phyloP scores from a whole-genome alignment of 53 echinoderm and acorn worm genomes.

The Paracentrotus lividus region DNA sequence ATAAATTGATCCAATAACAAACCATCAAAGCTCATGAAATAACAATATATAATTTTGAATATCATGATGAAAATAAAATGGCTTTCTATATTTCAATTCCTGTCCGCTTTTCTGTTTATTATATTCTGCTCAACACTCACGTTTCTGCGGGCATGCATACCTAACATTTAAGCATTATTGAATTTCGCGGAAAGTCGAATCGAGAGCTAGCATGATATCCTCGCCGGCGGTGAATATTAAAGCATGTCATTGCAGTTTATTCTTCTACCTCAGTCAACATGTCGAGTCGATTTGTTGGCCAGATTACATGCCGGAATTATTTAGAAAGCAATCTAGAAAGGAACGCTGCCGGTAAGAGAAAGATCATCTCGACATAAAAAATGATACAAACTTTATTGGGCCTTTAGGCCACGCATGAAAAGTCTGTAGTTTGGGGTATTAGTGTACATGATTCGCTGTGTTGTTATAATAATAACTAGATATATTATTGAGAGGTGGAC shows the following conservation, averaged over 20 bases:
- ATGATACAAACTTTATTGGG: conserved; percentile 37
- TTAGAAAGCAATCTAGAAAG: conserved; percentile 19
- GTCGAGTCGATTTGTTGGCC: neutral
- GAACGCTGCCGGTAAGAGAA: neutral
- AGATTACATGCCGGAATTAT: conserved; percentile 10
- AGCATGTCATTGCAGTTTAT: neutral
- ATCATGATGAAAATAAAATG: neutral
- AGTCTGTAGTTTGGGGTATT: conserved; percentile 8
- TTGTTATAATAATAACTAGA: neutral
- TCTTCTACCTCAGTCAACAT: conserved; percentile 31
- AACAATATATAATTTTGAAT: neutral
- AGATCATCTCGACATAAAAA: conserved; percentile 39
- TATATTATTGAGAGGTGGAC: neutral
- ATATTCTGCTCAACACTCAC: neutral
- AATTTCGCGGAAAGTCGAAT: neutral
- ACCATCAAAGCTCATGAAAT: neutral
- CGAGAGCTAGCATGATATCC: neutral
- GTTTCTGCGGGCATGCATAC: conserved; percentile 26
- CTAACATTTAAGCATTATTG: neutral
- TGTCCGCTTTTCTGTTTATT: neutral
- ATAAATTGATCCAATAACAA: neutral
- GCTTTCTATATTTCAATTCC: neutral
- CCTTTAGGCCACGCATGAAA: neutral
- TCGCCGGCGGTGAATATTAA: conserved; percentile 33
- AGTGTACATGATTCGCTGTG: neutral